Base-by-base conservation (phyloP, 2,113 vertebrate species). In the Chaetodon auriga region DNA sequence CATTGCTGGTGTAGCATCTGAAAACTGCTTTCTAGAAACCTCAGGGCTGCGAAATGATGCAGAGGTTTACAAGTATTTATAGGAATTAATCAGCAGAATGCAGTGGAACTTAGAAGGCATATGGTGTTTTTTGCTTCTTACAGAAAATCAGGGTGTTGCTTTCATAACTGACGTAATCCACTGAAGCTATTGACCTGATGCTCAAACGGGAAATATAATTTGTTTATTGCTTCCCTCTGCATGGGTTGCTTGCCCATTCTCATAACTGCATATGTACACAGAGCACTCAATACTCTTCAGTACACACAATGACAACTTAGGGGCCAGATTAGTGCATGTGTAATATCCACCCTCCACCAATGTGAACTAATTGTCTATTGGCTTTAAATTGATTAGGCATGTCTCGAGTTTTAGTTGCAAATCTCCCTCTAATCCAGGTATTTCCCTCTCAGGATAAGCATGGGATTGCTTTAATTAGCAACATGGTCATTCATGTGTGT, bases 381-480 rank as follows among this genome's bases (percentile, higher is more conserved):
- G 90, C 87, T 94, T 92, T 93, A 93, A 94, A 95, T 92, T 93
- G 93, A 95, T 93, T 93, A 90, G 87, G 76, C 85, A 89, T 91
- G 91, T 91, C 90, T 93, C 72, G 73, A 89, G 89, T 92, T 93
- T 93, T 89, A 93, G 84, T 90, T 91, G 88, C 87, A 94, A 95
- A 94, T 93, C 92, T 94, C 93, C 81, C 75, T 80, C 76, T 95
- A 95, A 95, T 95, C 93, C 93, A 94, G 91, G 92, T 93, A 91
- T 92, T 90, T 72, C 81, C 89, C 87, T 89, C 79, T 83, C 85
- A 90, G 94, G 90, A 92, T 94, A 89, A 95, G 83, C 88, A 84
- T 70, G 78, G 88, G 87, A 94, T 94, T 92, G 92, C 87, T 91
- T 93, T 94, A 95, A 95, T 95, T 94, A 95, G 89, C 89, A 89